phyloP scores from a whole-genome alignment of 2,888 invertebrate genomes.

The Arrhopalites spinosus region DNA sequence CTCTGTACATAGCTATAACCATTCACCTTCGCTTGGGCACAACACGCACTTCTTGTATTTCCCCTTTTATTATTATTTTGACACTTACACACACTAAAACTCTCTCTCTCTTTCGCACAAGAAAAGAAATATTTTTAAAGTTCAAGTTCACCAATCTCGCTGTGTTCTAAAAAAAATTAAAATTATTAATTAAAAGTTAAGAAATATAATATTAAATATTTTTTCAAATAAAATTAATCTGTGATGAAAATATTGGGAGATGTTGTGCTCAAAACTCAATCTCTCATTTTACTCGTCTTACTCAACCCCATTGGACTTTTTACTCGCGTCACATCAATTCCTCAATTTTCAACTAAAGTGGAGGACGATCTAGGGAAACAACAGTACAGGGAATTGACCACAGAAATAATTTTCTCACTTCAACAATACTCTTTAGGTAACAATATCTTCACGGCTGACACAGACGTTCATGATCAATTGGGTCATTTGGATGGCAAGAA shows the following conservation, averaged over 20 bases:
- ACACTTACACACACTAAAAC: no score
- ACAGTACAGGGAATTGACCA: slow-evolving; percentile 4
- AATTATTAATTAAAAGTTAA: background rate
- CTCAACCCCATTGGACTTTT: slow-evolving; percentile 13
- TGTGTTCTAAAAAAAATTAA: background rate
- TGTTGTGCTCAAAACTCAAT: background rate
- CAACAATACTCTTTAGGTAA: background rate
- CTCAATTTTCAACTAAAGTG: background rate
- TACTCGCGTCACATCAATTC: background rate
- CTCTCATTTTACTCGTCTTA: background rate
- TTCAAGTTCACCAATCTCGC: background rate
- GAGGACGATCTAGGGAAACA: background rate
- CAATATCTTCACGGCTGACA: slow-evolving; percentile 1
- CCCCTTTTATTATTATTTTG: no score
- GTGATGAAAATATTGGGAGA: background rate
- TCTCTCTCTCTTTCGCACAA: no score
- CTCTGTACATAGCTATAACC: no score
- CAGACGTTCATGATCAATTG: background rate
- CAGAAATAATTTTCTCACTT: slow-evolving; percentile 18
- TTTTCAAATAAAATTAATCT: background rate
- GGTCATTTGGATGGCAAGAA: slow-evolving; percentile 6
- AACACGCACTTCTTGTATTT: no score
- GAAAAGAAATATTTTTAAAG: no score
- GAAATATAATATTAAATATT: background rate
- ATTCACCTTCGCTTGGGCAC: no score